Conservation (phyloP, 2,797 vertebrate genomes). For the Pangasius djambal region DNA sequence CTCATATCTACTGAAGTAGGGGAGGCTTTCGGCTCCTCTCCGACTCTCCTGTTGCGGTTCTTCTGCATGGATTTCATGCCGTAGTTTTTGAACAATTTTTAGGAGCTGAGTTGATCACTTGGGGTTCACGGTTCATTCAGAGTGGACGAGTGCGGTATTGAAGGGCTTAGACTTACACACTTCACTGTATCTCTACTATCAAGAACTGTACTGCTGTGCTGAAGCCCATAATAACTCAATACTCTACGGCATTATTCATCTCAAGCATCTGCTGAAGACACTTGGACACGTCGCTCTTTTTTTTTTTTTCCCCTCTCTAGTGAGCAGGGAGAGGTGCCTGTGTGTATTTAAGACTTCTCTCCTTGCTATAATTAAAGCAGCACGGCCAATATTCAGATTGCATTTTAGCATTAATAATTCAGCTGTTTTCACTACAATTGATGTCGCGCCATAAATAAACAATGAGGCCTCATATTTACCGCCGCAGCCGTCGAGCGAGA, state of each 20-base stretch:
- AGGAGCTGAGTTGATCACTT: background rate
- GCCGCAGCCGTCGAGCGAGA: constrained; percentile 62
- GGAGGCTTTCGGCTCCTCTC: constrained; percentile 27
- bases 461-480: constrained; percentile 81
- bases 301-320: constrained; percentile 48
- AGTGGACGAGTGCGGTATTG: background rate
- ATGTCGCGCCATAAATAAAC: constrained; percentile 82
- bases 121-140: background rate
- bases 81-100: background rate
- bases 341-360: constrained; percentile 79
- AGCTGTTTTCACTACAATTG: constrained; percentile 83
- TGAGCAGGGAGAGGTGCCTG: constrained; percentile 62
- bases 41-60: constrained; percentile 4
- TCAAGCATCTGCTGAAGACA: constrained; percentile 59
- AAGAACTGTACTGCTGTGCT: background rate
- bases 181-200: background rate
- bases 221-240: constrained; percentile 37
- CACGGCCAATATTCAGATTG: constrained; percentile 81
- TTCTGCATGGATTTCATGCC: constrained; percentile 21
- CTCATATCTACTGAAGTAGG: constrained; percentile 39
- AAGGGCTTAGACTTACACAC: background rate
- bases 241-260: constrained; percentile 55
- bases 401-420: constrained; percentile 87
- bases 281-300: constrained; percentile 23
- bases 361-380: constrained; percentile 82